Percentiles rank a stretch among this genome's conserved stretches.
These are phyloP conservation scores for Mamestra brassicae DNA, from an alignment of 2,888 invertebrate species.

Conservation along the genomic window DNA sequence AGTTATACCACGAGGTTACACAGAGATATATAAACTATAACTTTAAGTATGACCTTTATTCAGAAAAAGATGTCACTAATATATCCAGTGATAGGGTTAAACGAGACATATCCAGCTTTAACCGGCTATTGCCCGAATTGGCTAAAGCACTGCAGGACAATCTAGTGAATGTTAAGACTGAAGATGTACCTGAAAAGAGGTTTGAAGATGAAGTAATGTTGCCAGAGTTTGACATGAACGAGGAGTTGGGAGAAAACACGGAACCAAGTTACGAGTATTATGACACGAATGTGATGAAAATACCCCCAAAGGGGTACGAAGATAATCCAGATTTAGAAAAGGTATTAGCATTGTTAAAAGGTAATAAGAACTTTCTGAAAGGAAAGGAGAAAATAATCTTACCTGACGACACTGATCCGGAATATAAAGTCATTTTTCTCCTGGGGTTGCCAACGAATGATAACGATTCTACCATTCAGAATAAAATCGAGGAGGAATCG, in stretches of 20 bases:
- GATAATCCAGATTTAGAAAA: constrained; percentile 77
- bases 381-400: constrained; percentile 57
- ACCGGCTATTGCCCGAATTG: constrained; percentile 80
- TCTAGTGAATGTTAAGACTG: constrained; percentile 74
- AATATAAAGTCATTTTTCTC: constrained; percentile 87
- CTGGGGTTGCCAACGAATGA: constrained; percentile 92
- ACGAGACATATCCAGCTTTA: constrained; percentile 79
- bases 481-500: constrained; percentile 92
- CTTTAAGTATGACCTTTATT: constrained; percentile 80
- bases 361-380: constrained; percentile 74
- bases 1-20: constrained; percentile 74
- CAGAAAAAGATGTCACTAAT: constrained; percentile 65
- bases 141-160: constrained; percentile 81
- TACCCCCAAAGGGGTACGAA: constrained; percentile 62
- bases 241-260: constrained; percentile 78
- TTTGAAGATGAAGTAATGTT: constrained; percentile 82
- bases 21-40: constrained; percentile 84
- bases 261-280: constrained; percentile 78
- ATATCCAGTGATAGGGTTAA: constrained; percentile 67
- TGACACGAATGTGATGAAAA: no score
- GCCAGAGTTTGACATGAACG: constrained; percentile 86
- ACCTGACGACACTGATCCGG: constrained; percentile 69
- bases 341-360: constrained; percentile 76
- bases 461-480: constrained; percentile 91
- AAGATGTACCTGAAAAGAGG: constrained; percentile 77